Base-by-base conservation (phyloP, 1,140 invertebrate species). In the Drosophila nikananu region DNA sequence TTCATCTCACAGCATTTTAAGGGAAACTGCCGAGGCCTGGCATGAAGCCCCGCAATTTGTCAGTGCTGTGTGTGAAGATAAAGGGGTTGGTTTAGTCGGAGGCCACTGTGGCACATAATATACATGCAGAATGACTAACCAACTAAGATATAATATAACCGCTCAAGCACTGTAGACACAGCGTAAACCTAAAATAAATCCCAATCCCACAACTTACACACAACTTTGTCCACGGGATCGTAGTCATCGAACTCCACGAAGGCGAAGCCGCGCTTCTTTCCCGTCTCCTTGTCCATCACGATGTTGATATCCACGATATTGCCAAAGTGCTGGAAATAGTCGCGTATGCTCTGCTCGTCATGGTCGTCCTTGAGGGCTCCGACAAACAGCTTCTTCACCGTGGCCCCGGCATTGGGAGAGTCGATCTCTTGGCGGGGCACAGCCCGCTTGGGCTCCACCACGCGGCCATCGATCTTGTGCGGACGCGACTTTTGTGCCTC, bases 231-330 rank as follows among this genome's bases (percentile, higher is more conserved):
- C 68, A 99, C 98, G 21, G 98, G 96, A 94, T 99, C 98, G 93
- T 98, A 99, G 92, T 99, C 98, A 93, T 99, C 97, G 93, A 98
- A 99, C 93, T 98, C 97, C 25, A 99, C 97, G 93, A 99, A 99
- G 25, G 97, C 98, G 94, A 99, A 99, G 9, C 98, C 98, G 66
- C 98, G 94, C 81, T 98, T 98, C 91, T 98, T 98, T 32, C 97
- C 97, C 5, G 97, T 98, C 73, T 97, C 97, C 83, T 98, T 98
- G 77, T 99, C 97, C 15, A 96, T 97, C 12, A 99, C 98, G 77
- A 99, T 96, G 80, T 97, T 97, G 23, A 97, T 96, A 65, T 96
- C 96, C 15, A 96, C 94, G 75, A 98, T 97, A 41, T 94, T 96
- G 9, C 98, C 98, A 93, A 95, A 99, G 63, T 95, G 94, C 64